Base-by-base conservation (phyloP, 2,113 vertebrate species). In the Pithys albifrons region DNA sequence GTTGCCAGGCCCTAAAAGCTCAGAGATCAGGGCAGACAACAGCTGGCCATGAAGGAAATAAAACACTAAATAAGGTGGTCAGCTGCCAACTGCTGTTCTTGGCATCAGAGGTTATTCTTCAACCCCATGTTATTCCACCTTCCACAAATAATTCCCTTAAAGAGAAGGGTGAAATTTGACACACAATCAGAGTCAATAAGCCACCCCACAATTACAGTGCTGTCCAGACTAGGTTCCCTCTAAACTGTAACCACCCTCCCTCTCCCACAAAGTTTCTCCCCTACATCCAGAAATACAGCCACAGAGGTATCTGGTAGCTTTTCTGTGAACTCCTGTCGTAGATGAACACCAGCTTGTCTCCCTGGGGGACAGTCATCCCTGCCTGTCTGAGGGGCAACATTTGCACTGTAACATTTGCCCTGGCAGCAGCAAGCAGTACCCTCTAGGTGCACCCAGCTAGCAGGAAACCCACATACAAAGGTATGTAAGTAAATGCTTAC, bases 1-100 rank as follows among this genome's bases (percentile, higher is more conserved):
- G 78, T 76, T 88, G 51, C 89, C 91, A 91, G 51, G 48, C 20
- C 31, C 43, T 74, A 83, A 73, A 72, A 93, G 24, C 93, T 85
- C 27, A 89, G 79, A 62, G 79, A 83, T 83, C 67, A 83, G 86
- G 58, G 72, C 39, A 93, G 72, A 92, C 75, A 88, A 93, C 80
- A 94, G 91, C 73, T 90, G 74, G n/a, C 90, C 67, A 86, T 48
- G 61, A 91, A 88, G 78, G 88, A 96, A 97, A 92, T 67, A 77
- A 91, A 94, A 55, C 55, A 35, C 79, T 86, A 83, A 70, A 84
- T 85, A 74, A 90, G 3, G 59, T 39, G 51, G 59, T 16, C 35
- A 62, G 51, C 39, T 86, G 83, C 85, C 94, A 91, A 24, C 25
- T 35, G 23, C 57, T 88, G 61, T 83, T 83, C 48, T 95, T 91